Evolutionary conservation across 35 echinoderm and acorn worm species (phyloP), one percentile per base, ranked within the genome.

Genomic region (Anneissia japonica): DNA sequence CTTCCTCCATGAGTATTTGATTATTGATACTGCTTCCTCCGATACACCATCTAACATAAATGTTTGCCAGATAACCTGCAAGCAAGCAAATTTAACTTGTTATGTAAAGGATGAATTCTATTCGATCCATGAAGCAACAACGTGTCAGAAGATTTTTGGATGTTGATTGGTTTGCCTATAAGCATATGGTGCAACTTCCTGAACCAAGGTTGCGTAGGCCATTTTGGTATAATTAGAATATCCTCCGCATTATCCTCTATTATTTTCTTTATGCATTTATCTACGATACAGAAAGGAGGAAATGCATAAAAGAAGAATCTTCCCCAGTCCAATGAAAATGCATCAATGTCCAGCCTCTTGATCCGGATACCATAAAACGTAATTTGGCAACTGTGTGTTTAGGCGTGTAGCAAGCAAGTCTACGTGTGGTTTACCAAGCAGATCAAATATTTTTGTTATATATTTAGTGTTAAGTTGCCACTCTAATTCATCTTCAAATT

Each of bases 161-260:
- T 30, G 7, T 30, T 7, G 9, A 89, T 2, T 76, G 93, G 88
- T 28, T 86, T 55, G 4, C 23, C 36, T 73, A 81, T 77, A 76
- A 87, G 34, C 46, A 95, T 33, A 29, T 56, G 76, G 17, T 87
- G 83, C 34, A 97, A 46, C 40, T 76, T 30, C 0, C 82, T 86
- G 51, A 92, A 92, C 94, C 94, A 97, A 12, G 85, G 32, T 79
- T 97, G 90, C 40, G 94, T 92, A 23, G 94, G 94, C 90, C 94
- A 97, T 28, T 35, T 37, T 77, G 76, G 76, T 64, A 77, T 31
- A 13, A 77, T 77, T 35, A 95, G n/a, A 0, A 91, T 77, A 31
- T 89, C 85, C 31, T 88, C 89, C 40, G 85, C 85, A 35, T 88
- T 87, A 41, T 93, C 87, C 81, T 21, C 7, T 17, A 36, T 35